Evolutionary conservation across 2,113 vertebrate species (phyloP), one percentile per base, ranked within the genome.

Genomic region (Labeo catla): DNA sequence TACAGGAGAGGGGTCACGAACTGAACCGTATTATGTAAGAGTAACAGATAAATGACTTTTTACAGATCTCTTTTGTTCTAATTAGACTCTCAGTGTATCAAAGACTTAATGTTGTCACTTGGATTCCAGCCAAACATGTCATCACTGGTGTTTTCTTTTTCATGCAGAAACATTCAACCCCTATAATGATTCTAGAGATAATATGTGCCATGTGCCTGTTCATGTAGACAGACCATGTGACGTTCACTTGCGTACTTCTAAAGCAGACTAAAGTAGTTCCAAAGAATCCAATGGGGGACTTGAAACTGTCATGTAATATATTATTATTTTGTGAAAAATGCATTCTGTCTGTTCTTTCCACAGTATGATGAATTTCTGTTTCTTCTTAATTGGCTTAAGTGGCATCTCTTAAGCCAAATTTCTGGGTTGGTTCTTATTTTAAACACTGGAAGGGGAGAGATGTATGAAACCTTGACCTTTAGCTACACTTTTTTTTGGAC

Each of bases 401-500:
- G 72, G 21, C 63, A 36, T 28, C 65, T 34, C 21, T 28, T 57
- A 16, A 39, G 28, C 28, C 28, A 28, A 8, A 36, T 12, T 0
- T n/a, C 0, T 39, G 8, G 52, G 76, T 36, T 39, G 34, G 34
- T 43, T 36, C 16, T 36, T 21, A 39, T 19, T 43, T 39, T 59
- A 13, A 59, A 78, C 34, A 16, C 6, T 74, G 34, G 34, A 78
- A 59, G 34, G 34, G 11, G 3, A 57, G 76, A 7, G 16, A 39
- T 57, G 28, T 10, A 77, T 59, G 34, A 59, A 59, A 74, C 28
- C 28, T 28, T 10, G 15, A 77, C 50, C 50, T 21, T 57, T 34
- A 78, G 52, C 34, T 11, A 39, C 28, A 78, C 34, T 19, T 16
- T 57, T 79, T 39, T 61, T 79, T 45, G 36, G 77, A 81, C n/a